A percentile compares a stretch with the other conserved stretches of the same genome.
Conservation (phyloP, 2,113 vertebrate species). For the Formicarius rufipectus region DNA sequence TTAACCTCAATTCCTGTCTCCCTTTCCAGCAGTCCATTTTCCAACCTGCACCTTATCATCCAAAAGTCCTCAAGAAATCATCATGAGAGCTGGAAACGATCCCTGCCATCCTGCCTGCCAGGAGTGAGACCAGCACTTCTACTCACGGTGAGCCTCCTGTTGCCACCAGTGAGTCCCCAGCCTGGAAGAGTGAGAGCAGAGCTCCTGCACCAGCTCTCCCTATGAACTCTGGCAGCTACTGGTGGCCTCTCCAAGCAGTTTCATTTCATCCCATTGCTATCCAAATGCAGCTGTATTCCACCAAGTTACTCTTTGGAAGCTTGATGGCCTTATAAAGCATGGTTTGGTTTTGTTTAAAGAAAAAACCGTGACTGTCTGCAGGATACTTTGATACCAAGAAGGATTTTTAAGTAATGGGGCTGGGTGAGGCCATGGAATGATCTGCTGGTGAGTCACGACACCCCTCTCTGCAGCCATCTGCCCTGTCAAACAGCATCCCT, state of each 20-base stretch:
- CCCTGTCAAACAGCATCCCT: slow-evolving; percentile 47
- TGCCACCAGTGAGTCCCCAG: not conserved
- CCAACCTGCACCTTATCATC: not conserved
- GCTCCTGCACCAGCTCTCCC: not conserved
- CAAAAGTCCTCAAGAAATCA: not conserved
- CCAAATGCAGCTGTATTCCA: not conserved
- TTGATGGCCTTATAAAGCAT: slow-evolving; percentile 20
- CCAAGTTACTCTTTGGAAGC: not conserved
- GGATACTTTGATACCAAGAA: not conserved
- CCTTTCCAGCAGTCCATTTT: not conserved
- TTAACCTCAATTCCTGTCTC: not conserved
- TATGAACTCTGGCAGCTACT: not conserved
- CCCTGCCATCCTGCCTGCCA: not conserved
- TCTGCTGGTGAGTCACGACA: not conserved
- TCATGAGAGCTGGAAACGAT: not conserved
- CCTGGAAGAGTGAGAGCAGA: not conserved
- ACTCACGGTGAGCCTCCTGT: not conserved
- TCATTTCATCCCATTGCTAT: not conserved
- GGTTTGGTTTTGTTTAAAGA: slow-evolving; percentile 24
- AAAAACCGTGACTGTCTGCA: not conserved
- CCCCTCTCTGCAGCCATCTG: not conserved
- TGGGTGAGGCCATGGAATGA: not conserved
- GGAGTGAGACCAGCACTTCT: not conserved
- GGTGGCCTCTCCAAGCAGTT: not conserved
- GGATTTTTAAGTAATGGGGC: not conserved